These are phyloP conservation scores for Meloidogyne floridensis DNA, from an alignment of 1,140 invertebrate species.

Conservation along the genomic window DNA sequence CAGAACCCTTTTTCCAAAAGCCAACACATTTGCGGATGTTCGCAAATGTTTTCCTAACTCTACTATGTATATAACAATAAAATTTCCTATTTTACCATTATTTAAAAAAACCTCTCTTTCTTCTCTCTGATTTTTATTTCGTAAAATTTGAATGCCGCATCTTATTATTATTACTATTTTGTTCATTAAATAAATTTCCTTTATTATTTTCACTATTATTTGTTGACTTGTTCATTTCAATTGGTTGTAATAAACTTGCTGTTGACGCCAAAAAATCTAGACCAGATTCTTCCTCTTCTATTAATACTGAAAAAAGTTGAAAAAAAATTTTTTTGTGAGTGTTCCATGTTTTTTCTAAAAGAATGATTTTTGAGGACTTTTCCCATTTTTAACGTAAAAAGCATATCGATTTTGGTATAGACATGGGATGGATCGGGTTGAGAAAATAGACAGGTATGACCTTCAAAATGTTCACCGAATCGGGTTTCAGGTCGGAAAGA, in stretches of 20 bases:
- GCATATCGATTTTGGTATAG: no score
- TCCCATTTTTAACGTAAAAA: no score
- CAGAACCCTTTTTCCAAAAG: no score
- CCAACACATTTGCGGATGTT: no score
- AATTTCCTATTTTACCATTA: background rate
- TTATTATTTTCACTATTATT: background rate
- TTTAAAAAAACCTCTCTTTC: background rate
- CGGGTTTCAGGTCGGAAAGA: no score
- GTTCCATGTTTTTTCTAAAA: no score
- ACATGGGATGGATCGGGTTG: no score
- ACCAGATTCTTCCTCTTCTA: constrained; percentile 16
- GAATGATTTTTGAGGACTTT: no score
- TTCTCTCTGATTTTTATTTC: background rate
- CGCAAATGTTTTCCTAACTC: no score
- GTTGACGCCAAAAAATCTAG: constrained; percentile 40
- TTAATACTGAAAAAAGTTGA: background rate
- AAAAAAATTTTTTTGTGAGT: background rate
- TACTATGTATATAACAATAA: background rate
- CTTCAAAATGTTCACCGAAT: no score
- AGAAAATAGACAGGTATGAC: no score
- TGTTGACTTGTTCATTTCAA: constrained; percentile 2
- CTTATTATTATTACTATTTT: background rate
- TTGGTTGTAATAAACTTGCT: constrained; percentile 31
- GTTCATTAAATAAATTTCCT: background rate
- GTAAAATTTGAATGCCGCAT: background rate